Base-by-base conservation (phyloP, 2,113 vertebrate species). In the Cavia aperea region DNA sequence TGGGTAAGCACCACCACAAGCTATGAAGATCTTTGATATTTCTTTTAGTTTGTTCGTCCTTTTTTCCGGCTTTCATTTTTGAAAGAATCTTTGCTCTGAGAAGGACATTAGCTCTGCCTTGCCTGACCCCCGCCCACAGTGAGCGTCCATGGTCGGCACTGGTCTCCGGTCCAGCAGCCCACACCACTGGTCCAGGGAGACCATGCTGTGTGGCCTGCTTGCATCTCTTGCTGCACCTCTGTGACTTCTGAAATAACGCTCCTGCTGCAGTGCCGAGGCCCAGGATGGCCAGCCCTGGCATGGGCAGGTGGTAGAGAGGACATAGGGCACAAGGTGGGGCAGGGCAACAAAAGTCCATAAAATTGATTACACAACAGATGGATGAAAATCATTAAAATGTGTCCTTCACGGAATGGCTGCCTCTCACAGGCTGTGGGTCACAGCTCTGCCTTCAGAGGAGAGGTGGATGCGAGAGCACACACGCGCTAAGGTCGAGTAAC, bases 261-360 rank as follows among this genome's bases (percentile, higher is more conserved):
- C 18, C 4, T 60, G 33, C 81, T 51, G 39, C 33, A 21, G 26
- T 4, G 43, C 54, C 43, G 13, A 21, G 14, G 62, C 26, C 56
- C 24, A 16, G 26, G 26, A 9, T 36, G 21, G 16, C 14, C 51
- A 58, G 46, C 66, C 65, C 14, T 39, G 12, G 7, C 19, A n/a
- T 33, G 7, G 7, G 51, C 51, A 54, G 51, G 51, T 54, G 3
- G 51, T 54, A 2, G 51, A 12, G 4, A 19, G 49, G 14, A 1
- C 3, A 21, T 88, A 43, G 54, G 56, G 23, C 56, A 26, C 33
- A 39, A 1, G 3, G 2, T 0, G 0, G 1, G 10, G 31, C 11
- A 43, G 7, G 9, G 7, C 3, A 7, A 31, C 2, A 3, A 9
- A 63, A 23, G 24, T 23, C 54, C 82, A 65, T 1, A 46, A n/a